These are phyloP conservation scores for Falco peregrinus DNA, from an alignment of 2,797 vertebrate genomes.

Conservation along the genomic window DNA sequence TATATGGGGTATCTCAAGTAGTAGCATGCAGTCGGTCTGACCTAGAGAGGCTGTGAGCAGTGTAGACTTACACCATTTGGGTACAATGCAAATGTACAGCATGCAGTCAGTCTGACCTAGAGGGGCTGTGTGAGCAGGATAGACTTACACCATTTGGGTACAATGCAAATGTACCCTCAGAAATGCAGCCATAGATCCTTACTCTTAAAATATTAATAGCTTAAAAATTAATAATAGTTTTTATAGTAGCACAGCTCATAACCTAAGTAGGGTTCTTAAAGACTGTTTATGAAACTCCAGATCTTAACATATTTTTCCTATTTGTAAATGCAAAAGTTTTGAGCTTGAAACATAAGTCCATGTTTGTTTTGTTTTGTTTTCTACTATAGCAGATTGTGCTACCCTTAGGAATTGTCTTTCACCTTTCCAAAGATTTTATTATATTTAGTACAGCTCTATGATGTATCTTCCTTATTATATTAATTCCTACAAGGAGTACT, in stretches of 20 bases:
- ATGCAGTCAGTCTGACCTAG: neutral
- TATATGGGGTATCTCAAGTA: neutral
- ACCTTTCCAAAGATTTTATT: neutral
- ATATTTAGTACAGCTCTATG: neutral
- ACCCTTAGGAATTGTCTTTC: neutral
- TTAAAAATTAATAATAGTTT: neutral
- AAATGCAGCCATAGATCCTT: neutral
- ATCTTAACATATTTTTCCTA: neutral
- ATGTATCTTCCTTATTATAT: neutral
- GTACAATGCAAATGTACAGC: neutral
- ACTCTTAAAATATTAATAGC: neutral
- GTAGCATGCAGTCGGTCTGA: neutral
- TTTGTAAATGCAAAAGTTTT: neutral
- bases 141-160: neutral
- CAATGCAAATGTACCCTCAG: neutral
- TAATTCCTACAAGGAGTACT: neutral
- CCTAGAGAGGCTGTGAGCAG: neutral
- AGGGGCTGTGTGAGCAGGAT: neutral
- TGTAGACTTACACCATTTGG: accelerated
- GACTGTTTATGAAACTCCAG: neutral
- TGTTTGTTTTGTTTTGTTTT: neutral
- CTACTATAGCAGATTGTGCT: neutral
- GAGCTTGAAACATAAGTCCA: neutral
- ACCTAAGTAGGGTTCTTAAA: neutral
- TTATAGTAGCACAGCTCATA: neutral